Evolutionary conservation across 2,113 vertebrate species (phyloP).

Genomic region (Morone saxatilis): DNA sequence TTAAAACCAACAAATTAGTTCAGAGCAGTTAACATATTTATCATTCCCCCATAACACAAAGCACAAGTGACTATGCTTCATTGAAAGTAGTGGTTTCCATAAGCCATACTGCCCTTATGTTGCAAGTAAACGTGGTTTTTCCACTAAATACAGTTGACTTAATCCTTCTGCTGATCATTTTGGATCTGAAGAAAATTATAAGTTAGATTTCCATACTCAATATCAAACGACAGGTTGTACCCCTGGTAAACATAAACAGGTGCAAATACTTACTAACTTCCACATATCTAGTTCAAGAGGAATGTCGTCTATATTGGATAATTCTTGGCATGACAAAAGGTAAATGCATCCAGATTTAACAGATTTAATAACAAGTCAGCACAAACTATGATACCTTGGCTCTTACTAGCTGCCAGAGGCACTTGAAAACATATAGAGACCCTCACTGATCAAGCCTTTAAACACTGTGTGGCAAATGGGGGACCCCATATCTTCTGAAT

Average conservation of each 20-base stretch:
- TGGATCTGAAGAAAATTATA: slow-evolving; percentile 1
- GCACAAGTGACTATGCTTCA: slow-evolving; percentile 12
- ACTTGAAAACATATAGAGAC: slow-evolving; percentile 23
- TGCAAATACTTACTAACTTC: slow-evolving; percentile 27
- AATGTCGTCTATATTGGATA: slow-evolving; percentile 30
- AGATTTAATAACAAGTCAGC: slow-evolving; percentile 51
- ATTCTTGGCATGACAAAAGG: slow-evolving; percentile 42
- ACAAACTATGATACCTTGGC: slow-evolving; percentile 19
- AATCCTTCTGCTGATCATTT: slow-evolving; percentile 21
- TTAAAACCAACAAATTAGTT: slow-evolving; percentile 7
- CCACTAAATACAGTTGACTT: slow-evolving; percentile 21
- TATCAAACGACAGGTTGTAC: slow-evolving; percentile 31
- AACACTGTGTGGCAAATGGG: slow-evolving; percentile 2
- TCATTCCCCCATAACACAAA: background rate
- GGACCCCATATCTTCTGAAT: slow-evolving; percentile 2
- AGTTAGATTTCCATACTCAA: slow-evolving; percentile 21
- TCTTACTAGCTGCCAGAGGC: slow-evolving; percentile 14
- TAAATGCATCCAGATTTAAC: slow-evolving; percentile 65
- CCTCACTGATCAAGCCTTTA: slow-evolving; percentile 37
- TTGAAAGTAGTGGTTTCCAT: slow-evolving; percentile 42
- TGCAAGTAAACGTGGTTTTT: slow-evolving; percentile 20
- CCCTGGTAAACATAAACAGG: slow-evolving; percentile 44
- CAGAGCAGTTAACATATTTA: slow-evolving; percentile 2
- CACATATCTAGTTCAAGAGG: slow-evolving; percentile 24
- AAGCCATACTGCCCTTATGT: slow-evolving; percentile 15